Evolutionary conservation across 1,140 invertebrate genomes (phyloP).

Genomic region (Diorhabda carinulata): DNA sequence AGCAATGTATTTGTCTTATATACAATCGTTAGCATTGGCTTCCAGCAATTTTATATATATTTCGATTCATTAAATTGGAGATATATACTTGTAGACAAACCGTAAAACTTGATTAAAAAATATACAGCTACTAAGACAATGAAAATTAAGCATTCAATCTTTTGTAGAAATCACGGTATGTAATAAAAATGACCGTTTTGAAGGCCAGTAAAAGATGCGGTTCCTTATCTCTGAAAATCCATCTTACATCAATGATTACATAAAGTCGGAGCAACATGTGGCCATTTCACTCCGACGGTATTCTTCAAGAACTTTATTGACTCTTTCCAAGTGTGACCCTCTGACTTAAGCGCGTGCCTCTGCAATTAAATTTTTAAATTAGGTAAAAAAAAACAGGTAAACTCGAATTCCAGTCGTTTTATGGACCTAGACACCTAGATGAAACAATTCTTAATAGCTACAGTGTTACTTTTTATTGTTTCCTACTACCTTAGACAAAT

Average conservation of each 20-base stretch:
- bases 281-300: conserved; percentile 22
- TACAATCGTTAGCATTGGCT: too few relatives aligned
- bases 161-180: conserved; percentile 7
- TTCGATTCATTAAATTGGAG: too few relatives aligned
- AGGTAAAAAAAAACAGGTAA: conserved; percentile 11
- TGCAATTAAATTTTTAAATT: conserved; percentile 35
- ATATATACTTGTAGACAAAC: too few relatives aligned
- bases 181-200: conserved; percentile 21
- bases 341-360: conserved; percentile 27
- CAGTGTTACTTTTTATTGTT: conserved; percentile 12
- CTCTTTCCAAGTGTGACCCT: conserved; percentile 15
- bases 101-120: too few relatives aligned
- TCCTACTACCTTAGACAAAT: background rate
- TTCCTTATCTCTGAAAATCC: conserved; percentile 31
- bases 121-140: too few relatives aligned
- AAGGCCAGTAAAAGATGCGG: conserved; percentile 26
- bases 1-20: too few relatives aligned
- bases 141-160: conserved; percentile 13
- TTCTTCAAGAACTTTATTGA: conserved; percentile 27
- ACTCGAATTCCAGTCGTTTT: background rate
- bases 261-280: conserved; percentile 32
- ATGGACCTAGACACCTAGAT: conserved; percentile 2
- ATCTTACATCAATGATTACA: conserved; percentile 30
- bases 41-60: too few relatives aligned
- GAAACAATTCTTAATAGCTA: conserved; percentile 8